These are phyloP conservation scores for Pogonognathellus flavescens DNA, from an alignment of 1,140 invertebrate genomes.

Conservation along the genomic window DNA sequence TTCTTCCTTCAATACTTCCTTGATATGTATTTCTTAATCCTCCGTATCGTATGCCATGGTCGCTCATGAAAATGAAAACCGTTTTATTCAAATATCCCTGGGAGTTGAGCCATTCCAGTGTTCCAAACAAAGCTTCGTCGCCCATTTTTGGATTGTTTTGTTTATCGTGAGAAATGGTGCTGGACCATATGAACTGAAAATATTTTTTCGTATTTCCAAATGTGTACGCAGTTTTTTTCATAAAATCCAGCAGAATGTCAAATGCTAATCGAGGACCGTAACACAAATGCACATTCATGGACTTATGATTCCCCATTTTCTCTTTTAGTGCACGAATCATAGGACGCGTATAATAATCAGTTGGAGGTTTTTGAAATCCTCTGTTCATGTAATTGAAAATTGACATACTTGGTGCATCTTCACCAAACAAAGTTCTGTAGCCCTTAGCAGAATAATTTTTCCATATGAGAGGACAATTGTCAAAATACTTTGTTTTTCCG, in stretches of 20 bases:
- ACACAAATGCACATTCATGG: conserved; percentile 76
- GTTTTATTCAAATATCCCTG: conserved; percentile 71
- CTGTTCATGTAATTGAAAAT: conserved; percentile 84
- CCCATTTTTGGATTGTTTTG: conserved; percentile 80
- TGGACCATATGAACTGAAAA: conserved; percentile 86
- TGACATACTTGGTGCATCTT: conserved; percentile 81
- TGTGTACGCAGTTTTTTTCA: conserved; percentile 63
- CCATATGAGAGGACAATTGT: conserved; percentile 85
- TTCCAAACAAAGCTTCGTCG: conserved; percentile 72
- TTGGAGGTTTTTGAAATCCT: conserved; percentile 84
- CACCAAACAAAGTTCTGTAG: conserved; percentile 83
- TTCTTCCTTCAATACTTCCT: conserved; percentile 89
- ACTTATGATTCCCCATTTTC: conserved; percentile 74
- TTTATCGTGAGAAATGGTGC: conserved; percentile 82
- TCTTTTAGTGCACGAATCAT: conserved; percentile 76
- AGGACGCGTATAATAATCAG: conserved; percentile 85
- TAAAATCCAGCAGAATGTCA: conserved; percentile 69
- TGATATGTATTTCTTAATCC: conserved; percentile 82
- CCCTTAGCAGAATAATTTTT: conserved; percentile 79
- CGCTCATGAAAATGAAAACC: conserved; percentile 86
- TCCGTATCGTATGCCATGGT: conserved; percentile 93
- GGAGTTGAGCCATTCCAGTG: conserved; percentile 68
- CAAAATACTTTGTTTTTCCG: conserved; percentile 70
- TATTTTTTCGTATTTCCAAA: conserved; percentile 63
- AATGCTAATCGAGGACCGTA: conserved; percentile 75